Conservation (phyloP, 92 coral and sea anemone genomes). For the Palythoa heliodiscus region DNA sequence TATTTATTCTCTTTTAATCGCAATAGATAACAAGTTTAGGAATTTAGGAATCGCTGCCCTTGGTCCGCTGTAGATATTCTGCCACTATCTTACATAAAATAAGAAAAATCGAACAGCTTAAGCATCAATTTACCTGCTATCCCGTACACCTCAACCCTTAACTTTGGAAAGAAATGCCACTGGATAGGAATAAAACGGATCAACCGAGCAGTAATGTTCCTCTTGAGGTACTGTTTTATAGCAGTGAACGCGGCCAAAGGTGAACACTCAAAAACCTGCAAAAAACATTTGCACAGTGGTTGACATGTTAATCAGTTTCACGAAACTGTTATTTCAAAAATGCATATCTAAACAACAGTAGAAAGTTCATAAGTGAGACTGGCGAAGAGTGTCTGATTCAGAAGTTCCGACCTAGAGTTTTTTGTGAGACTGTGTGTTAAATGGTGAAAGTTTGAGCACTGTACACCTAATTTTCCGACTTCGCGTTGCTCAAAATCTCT, state of each 20-base stretch:
- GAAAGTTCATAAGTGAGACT: too few relatives aligned
- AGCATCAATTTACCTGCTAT: background rate
- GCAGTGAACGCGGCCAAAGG: background rate
- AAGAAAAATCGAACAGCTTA: background rate
- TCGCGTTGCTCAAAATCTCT: too few relatives aligned
- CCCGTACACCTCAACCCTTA: slow-evolving; percentile 33
- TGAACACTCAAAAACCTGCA: slow-evolving; percentile 4
- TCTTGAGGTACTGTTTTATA: slow-evolving; percentile 23
- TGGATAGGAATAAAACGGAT: slow-evolving; percentile 21
- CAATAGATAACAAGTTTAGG: too few relatives aligned
- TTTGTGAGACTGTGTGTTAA: too few relatives aligned
- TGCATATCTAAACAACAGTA: too few relatives aligned
- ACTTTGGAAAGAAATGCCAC: background rate
- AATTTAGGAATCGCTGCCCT: background rate
- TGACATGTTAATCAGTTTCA: background rate
- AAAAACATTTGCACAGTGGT: background rate
- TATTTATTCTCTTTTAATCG: too few relatives aligned
- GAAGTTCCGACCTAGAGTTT: too few relatives aligned
- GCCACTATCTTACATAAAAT: background rate
- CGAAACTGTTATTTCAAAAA: too few relatives aligned
- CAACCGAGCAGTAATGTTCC: slow-evolving; percentile 15
- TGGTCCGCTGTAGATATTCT: background rate
- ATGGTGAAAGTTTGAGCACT: too few relatives aligned
- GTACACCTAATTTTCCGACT: too few relatives aligned
- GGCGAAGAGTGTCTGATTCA: too few relatives aligned